Conservation (phyloP, 2,888 invertebrate genomes). For the Hofmannophila pseudospretella region DNA sequence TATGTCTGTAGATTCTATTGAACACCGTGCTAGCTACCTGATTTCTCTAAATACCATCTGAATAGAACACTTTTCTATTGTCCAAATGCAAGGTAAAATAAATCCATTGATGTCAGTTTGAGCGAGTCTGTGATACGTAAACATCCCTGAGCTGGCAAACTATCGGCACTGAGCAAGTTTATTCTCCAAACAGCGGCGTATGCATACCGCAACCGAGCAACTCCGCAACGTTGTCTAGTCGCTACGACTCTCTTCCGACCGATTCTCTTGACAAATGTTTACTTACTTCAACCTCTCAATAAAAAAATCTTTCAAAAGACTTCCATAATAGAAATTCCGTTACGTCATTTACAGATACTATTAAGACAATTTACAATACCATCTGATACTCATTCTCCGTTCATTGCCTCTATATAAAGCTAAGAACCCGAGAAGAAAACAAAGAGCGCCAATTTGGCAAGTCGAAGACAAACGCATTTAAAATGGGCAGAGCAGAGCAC, state of each 20-base stretch:
- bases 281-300: conserved; percentile 45
- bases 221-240: conserved; percentile 20
- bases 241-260: conserved; percentile 30
- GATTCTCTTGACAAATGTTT: conserved; percentile 57
- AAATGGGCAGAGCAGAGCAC: conserved; percentile 76
- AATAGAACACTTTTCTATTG: not conserved
- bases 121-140: conserved; percentile 50
- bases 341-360: conserved; percentile 10
- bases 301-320: conserved; percentile 29
- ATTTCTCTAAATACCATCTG: not conserved
- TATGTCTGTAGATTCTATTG: too few relatives aligned
- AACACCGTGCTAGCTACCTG: too few relatives aligned
- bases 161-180: conserved; percentile 53
- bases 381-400: conserved; percentile 17
- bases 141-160: conserved; percentile 48
- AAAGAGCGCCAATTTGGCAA: conserved; percentile 73
- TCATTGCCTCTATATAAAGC: conserved; percentile 35
- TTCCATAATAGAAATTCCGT: conserved; percentile 19
- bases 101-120: conserved; percentile 44
- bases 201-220: conserved; percentile 20
- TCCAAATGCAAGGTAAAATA: conserved; percentile 27
- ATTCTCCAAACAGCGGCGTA: conserved; percentile 52
- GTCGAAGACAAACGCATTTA: conserved; percentile 77
- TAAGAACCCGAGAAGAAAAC: conserved; percentile 61
- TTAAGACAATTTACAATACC: conserved; percentile 14